Evolutionary conservation across 2,888 invertebrate species (phyloP), one percentile per base, ranked within the genome.

Genomic region (Tachina fera): DNA sequence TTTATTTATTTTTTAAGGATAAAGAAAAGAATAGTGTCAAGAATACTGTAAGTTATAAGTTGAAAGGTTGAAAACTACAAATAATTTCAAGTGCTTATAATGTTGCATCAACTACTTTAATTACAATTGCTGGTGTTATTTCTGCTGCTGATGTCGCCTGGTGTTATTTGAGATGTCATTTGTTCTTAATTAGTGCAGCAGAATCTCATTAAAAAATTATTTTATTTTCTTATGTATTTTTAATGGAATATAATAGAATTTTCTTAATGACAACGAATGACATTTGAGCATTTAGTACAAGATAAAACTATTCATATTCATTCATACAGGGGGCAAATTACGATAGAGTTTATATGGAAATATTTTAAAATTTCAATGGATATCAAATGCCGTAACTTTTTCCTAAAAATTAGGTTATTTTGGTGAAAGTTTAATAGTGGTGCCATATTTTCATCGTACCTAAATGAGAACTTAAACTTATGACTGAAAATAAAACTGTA

Each of bases 71-170:
- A 39, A 71, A 60, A 72, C 72, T 80, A 67, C 84, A 80, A 84
- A 71, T 67, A 80, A 84, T 84, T 76, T 76, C 67, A 80, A 84
- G 60, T 75, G 56, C 53, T 80, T 63, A 60, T 76, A 76, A 72
- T 76, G 65, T 60, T 76, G 63, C 71, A 71, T 22, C 56, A 79
- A 61, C 60, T 74, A 22, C 41, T 72, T 72, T 47, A 65, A 63
- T 16, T 65, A 39, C 63, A 49, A 41, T 65, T 47, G 47, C 70
- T 47, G 61, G 10, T 16, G 19, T 19, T 45, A 53, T 47, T 49
- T 22, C 22, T 74, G 63, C n/a, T 58, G 56, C 47, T 79, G 19
- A 49, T 47, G 72, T 72, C 9, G 31, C 13, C 16, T 83, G 45
- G 49, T 61, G 60, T 71, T 51, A 39, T 13, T 70, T 67, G 45